Conservation (phyloP, 2,888 invertebrate species). For the Orthosia gothica region DNA sequence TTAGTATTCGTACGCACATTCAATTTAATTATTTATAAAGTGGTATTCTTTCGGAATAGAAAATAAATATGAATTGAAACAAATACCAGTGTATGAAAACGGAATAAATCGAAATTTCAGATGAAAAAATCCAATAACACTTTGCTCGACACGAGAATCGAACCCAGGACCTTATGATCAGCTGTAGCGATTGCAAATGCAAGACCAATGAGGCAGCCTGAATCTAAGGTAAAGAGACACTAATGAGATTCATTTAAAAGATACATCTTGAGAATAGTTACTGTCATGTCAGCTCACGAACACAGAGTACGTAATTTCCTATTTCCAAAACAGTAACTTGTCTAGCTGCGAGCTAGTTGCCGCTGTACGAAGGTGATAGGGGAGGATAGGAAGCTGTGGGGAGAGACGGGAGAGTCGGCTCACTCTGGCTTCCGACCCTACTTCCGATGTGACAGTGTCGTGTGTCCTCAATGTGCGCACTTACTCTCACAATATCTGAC, state of each 20-base stretch:
- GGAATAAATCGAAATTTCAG: too few species aligned
- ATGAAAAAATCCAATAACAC: too few species aligned
- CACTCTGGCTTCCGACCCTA: conserved; percentile 73
- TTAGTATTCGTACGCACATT: too few species aligned
- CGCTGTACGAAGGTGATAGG: conserved; percentile 59
- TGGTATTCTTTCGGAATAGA: too few species aligned
- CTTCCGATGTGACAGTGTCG: conserved; percentile 72
- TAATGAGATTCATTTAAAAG: conserved; percentile 38
- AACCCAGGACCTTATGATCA: too few species aligned
- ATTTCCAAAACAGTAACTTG: conserved; percentile 46
- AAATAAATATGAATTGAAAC: too few species aligned
- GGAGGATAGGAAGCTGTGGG: conserved; percentile 55
- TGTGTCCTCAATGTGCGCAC: conserved; percentile 58
- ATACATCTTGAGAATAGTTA: conserved; percentile 13
- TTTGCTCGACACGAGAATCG: too few species aligned
- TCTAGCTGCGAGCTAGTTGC: conserved; percentile 46
- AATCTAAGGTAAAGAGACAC: neutral
- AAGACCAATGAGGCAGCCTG: too few species aligned
- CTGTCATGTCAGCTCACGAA: conserved; percentile 7
- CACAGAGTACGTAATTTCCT: conserved; percentile 57
- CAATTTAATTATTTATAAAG: too few species aligned
- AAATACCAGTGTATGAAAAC: too few species aligned
- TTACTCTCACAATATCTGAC: conserved; percentile 50
- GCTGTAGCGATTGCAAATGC: too few species aligned
- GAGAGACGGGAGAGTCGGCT: conserved; percentile 63